Percentiles rank a stretch among this genome's conserved stretches.
phyloP scores from a whole-genome alignment of 2,797 vertebrate genomes.

The Argya squamiceps region DNA sequence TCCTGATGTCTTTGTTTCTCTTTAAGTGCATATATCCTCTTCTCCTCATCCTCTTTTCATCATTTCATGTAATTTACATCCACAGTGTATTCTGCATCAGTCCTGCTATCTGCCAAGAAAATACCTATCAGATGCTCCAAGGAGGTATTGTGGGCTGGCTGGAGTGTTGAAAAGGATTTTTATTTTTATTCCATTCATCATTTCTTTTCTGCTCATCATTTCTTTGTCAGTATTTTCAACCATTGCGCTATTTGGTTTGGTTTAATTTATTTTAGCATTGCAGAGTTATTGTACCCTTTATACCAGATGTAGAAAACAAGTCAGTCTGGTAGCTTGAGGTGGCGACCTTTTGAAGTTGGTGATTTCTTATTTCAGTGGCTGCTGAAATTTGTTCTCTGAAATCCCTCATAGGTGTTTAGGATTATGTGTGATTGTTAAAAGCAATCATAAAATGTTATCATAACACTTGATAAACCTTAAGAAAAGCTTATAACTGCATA shows the following conservation, averaged over 20 bases:
- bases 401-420: background rate
- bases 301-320: background rate
- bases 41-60: background rate
- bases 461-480: background rate
- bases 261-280: background rate
- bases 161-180: background rate
- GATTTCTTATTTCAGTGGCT: background rate
- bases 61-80: background rate
- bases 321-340: background rate
- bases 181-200: background rate
- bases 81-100: background rate
- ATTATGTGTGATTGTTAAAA: background rate
- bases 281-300: background rate
- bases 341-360: background rate
- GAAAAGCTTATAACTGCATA: background rate
- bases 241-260: background rate
- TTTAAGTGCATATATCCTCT: background rate
- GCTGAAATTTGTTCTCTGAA: background rate
- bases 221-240: background rate
- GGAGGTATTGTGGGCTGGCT: background rate
- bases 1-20: background rate
- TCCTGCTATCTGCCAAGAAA: background rate
- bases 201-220: background rate
- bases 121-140: background rate
- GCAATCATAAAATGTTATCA: background rate